Base-by-base conservation (phyloP, 1,140 invertebrate genomes). In the Ptiloglossa arizonensis region DNA sequence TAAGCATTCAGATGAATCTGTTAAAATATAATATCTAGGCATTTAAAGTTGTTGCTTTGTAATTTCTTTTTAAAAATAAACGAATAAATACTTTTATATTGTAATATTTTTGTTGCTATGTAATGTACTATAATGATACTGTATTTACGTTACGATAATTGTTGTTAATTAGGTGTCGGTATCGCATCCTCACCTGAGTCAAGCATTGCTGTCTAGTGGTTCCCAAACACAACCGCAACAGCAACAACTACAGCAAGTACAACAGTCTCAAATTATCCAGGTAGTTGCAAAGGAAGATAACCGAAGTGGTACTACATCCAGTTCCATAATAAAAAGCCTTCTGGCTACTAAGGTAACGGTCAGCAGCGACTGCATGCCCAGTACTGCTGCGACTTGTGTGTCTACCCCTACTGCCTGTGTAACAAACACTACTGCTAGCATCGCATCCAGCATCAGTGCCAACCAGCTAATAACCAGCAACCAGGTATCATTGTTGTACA, bases 291-390 rank as follows among this genome's bases (percentile, higher is more conserved):
- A 93, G 70, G 90, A 91, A 29, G 91, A 90, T 64, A 87, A 88
- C 60, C 85, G 90, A 86, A 81, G 77, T 67, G 89, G 88, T 68
- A 87, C 91, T 32, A 91, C 91, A 35, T 92, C 92, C 66, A 94
- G 94, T 86, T 96, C 96, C 73, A 94, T 97, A 85, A 97, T 97
- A 88, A 97, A 97, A 93, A 97, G 95, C 93, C 94, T 97, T 70
- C 92, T 97, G 91, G 97, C 96, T 81, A 97, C 95, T 91, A 97
- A 97, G 94, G 95, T 97, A 93, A 95, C 94, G 80, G 87, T 92
- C 90, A 91, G 90, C 90, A 91, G 91, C 89, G 93, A 94, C 90
- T 94, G 94, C 93, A 94, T 94, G 94, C 85, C 93, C 93, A 91
- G 89, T 86, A 89, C 90, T 90, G 89, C 87, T 89, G 89, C 89